Evolutionary conservation across 2,797 vertebrate species (phyloP).

Genomic region (Knipowitschia caucasica): DNA sequence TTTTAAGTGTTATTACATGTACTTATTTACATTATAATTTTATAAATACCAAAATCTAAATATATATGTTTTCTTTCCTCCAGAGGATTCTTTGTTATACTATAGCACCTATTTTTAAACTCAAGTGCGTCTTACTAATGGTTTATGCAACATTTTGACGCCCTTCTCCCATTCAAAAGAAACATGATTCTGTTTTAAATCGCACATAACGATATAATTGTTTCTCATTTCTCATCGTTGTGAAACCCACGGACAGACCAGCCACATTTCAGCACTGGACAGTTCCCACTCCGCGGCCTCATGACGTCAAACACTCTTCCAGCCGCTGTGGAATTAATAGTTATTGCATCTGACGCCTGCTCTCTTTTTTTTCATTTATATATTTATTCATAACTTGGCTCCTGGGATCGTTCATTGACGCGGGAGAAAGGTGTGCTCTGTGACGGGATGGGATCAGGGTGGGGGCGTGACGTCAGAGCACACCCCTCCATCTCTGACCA

Average conservation of each 20-base stretch:
- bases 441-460: constrained; percentile 81
- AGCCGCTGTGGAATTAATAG: constrained; percentile 62
- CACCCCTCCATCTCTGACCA: background rate
- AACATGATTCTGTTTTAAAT: too few species aligned
- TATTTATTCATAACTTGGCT: constrained; percentile 79
- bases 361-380: constrained; percentile 31
- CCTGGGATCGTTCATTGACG: constrained; percentile 83
- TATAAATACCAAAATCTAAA: too few species aligned
- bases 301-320: constrained; percentile 64
- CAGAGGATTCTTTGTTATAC: too few species aligned
- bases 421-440: constrained; percentile 77
- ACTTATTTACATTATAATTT: too few species aligned
- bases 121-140: too few species aligned
- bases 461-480: constrained; percentile 68
- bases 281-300: constrained; percentile 31
- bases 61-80: too few species aligned
- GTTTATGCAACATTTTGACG: too few species aligned
- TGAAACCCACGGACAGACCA: background rate
- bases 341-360: constrained; percentile 47
- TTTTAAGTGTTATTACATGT: too few species aligned
- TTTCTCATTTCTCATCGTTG: too few species aligned
- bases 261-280: constrained; percentile 22
- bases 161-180: too few species aligned
- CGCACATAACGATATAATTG: too few species aligned
- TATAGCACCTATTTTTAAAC: too few species aligned